Conservation (phyloP, 2,888 invertebrate species). For the Chloroclystis v-ata region DNA sequence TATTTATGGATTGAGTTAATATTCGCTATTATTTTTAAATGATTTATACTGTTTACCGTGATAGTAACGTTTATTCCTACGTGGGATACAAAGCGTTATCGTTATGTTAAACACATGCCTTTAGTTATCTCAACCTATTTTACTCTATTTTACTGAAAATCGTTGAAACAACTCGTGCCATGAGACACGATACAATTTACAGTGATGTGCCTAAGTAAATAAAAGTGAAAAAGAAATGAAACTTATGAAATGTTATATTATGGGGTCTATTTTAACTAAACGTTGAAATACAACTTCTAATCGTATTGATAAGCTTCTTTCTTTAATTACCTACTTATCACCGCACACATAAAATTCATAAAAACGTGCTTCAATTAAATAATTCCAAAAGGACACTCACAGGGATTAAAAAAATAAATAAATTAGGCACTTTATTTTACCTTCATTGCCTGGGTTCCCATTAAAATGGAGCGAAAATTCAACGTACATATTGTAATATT, state of each 20-base stretch:
- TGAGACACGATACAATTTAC: conserved; percentile 13
- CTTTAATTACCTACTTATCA: conserved; percentile 21
- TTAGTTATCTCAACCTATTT: conserved; percentile 17
- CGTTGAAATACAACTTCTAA: conserved; percentile 17
- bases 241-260: conserved; percentile 16
- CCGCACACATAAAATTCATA: conserved; percentile 25
- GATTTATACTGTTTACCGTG: conserved; percentile 13
- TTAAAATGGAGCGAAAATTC: conserved; percentile 70
- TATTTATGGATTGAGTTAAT: conserved; percentile 7
- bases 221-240: conserved; percentile 21
- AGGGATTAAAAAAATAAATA: conserved; percentile 48
- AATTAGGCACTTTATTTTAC: conserved; percentile 58
- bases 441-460: conserved; percentile 74
- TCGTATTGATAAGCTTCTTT: conserved; percentile 17
- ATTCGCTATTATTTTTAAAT: conserved; percentile 4
- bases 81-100: conserved; percentile 23
- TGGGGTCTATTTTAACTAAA: conserved; percentile 21
- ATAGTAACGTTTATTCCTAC: conserved; percentile 11
- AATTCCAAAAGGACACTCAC: conserved; percentile 52
- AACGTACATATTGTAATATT: conserved; percentile 39
- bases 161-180: conserved; percentile 2
- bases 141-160: conserved; percentile 19
- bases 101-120: conserved; percentile 24
- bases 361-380: conserved; percentile 52
- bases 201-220: conserved; percentile 24